Conservation (phyloP, 2,113 vertebrate genomes). For the Paradisaea rubra region DNA sequence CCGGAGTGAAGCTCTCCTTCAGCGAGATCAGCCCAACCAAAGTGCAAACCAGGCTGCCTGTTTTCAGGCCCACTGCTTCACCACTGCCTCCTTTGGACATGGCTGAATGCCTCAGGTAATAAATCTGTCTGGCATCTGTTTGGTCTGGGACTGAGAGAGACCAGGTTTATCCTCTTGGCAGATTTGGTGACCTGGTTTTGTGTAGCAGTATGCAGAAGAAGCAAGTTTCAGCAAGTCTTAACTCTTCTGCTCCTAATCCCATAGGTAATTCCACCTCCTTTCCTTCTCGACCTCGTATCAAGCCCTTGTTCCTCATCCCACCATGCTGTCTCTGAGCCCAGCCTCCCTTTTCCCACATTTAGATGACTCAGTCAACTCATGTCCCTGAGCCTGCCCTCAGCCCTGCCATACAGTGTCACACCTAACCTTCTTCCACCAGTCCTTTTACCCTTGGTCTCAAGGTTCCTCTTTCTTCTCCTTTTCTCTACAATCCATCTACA, state of each 20-base stretch:
- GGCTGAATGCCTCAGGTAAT: neutral
- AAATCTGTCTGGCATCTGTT: neutral
- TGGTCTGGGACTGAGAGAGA: neutral
- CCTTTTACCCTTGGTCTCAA: neutral
- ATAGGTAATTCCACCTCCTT: neutral
- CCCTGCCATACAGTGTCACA: neutral
- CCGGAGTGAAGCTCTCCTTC: neutral
- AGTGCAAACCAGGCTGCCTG: neutral
- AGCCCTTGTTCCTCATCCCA: neutral
- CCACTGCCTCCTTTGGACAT: neutral
- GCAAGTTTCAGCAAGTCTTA: neutral
- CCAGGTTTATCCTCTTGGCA: neutral
- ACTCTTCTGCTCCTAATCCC: neutral
- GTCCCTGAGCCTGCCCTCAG: neutral
- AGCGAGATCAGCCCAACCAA: neutral
- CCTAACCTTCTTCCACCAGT: neutral
- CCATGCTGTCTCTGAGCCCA: neutral
- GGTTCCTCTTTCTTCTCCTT: neutral
- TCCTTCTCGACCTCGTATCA: neutral
- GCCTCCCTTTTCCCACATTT: neutral
- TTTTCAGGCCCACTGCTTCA: neutral
- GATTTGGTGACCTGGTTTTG: neutral
- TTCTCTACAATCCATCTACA: neutral
- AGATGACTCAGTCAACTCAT: neutral
- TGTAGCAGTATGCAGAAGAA: neutral